Evolutionary conservation across 2,797 vertebrate genomes (phyloP).

Genomic region (Takifugu ocellatus): DNA sequence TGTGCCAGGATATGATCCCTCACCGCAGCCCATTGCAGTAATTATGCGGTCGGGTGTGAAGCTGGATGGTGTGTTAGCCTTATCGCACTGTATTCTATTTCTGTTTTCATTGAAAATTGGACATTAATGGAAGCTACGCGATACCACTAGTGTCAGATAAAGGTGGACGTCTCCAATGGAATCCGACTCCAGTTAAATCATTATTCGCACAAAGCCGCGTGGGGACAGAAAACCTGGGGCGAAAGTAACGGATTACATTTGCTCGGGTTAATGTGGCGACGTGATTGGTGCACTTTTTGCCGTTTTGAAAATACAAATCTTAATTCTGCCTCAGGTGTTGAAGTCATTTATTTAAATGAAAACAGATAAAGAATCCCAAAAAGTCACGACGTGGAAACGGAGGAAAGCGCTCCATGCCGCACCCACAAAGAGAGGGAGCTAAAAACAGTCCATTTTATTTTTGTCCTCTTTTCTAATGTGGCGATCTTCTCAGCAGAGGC

Average conservation of each 20-base stretch:
- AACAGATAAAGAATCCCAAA: conserved; percentile 6
- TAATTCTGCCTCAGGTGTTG: neutral
- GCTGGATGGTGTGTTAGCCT: conserved; percentile 71
- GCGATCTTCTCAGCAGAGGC: conserved; percentile 25
- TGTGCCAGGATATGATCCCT: conserved; percentile 75
- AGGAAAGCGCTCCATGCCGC: no score
- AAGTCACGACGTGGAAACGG: conserved; percentile 7
- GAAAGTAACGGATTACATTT: neutral
- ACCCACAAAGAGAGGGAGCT: no score
- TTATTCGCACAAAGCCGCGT: conserved; percentile 50
- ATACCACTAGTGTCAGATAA: conserved; percentile 73
- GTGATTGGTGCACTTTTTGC: neutral
- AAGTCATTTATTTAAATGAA: neutral
- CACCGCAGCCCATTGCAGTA: conserved; percentile 76
- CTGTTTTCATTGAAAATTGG: conserved; percentile 78
- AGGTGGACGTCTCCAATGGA: conserved; percentile 65
- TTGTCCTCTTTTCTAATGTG: no score
- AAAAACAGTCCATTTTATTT: no score
- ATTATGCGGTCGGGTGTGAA: conserved; percentile 76
- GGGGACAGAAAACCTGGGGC: conserved; percentile 5
- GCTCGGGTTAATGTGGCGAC: neutral
- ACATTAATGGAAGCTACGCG: conserved; percentile 74
- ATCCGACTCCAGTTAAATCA: conserved; percentile 66
- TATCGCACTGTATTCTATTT: conserved; percentile 79
- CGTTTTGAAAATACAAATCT: neutral